Percentiles rank a stretch among this genome's conserved stretches.
phyloP scores from a whole-genome alignment of 2,888 invertebrate species.

The Chrysolina oricalcia region DNA sequence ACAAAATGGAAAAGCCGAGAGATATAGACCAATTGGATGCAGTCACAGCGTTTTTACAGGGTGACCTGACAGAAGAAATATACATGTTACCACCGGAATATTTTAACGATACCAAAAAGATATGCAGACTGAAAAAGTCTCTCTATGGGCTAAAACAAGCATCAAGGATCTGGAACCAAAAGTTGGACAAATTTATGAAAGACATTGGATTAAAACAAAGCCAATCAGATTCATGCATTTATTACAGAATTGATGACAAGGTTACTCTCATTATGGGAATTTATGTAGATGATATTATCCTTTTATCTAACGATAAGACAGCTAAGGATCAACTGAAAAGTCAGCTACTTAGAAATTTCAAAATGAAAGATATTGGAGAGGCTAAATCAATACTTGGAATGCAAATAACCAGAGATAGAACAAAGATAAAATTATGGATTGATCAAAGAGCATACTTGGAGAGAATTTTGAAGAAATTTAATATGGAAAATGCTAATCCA shows the following conservation, averaged over 20 bases:
- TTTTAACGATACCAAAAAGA: conserved; percentile 32
- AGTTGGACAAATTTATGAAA: conserved; percentile 7
- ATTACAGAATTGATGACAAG: neutral
- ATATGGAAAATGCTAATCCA: conserved; percentile 26
- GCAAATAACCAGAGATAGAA: conserved; percentile 34
- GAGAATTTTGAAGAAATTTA: conserved; percentile 27
- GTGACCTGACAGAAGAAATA: conserved; percentile 57
- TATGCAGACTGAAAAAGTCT: conserved; percentile 51
- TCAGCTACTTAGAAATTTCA: conserved; percentile 28
- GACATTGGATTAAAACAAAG: neutral
- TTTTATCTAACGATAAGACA: conserved; percentile 10
- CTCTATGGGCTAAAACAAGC: too few species aligned
- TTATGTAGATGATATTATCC: too few species aligned
- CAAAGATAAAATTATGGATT: conserved; percentile 28
- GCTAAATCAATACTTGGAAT: conserved; percentile 36
- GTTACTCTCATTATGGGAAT: too few species aligned
- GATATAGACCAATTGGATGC: conserved; percentile 60
- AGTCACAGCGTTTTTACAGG: conserved; percentile 59
- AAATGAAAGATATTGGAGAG: conserved; percentile 39
- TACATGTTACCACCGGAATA: conserved; percentile 51
- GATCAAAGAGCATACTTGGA: conserved; percentile 23
- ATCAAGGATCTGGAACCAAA: too few species aligned
- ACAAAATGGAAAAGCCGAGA: conserved; percentile 46
- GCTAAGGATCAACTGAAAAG: conserved; percentile 1
- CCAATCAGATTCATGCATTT: conserved; percentile 15